phyloP scores from a whole-genome alignment of 2,888 invertebrate genomes.

The Lasioglossum calceatum region DNA sequence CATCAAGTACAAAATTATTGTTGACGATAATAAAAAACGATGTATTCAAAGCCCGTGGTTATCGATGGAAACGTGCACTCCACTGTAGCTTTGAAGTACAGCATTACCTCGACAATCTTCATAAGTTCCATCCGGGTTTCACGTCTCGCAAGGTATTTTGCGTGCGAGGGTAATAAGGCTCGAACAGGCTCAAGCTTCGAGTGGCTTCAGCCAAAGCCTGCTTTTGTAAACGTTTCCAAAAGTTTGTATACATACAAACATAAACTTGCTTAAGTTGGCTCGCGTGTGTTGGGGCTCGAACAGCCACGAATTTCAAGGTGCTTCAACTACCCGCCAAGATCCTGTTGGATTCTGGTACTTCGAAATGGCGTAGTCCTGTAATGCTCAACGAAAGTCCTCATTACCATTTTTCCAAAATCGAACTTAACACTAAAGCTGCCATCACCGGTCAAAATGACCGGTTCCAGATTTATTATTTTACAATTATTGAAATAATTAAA shows the following conservation, averaged over 20 bases:
- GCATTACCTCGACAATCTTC: neutral
- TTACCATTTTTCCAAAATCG: neutral
- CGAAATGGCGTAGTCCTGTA: neutral
- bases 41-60: neutral
- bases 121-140: neutral
- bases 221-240: slow-evolving; percentile 1
- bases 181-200: neutral
- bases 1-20: neutral
- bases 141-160: neutral
- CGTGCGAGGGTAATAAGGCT: neutral
- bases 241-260: neutral
- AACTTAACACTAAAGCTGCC: neutral
- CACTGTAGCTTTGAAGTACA: neutral
- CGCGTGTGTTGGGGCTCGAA: neutral
- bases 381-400: neutral
- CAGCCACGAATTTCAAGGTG: neutral
- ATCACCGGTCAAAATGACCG: too few species aligned
- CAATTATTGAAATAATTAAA: too few species aligned
- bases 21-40: neutral
- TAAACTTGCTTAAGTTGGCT: neutral
- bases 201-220: neutral
- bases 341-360: neutral
- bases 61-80: neutral
- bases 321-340: neutral
- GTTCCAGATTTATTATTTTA: too few species aligned